phyloP scores from a whole-genome alignment of 2,113 vertebrate genomes.

The Kryptolebias marmoratus region DNA sequence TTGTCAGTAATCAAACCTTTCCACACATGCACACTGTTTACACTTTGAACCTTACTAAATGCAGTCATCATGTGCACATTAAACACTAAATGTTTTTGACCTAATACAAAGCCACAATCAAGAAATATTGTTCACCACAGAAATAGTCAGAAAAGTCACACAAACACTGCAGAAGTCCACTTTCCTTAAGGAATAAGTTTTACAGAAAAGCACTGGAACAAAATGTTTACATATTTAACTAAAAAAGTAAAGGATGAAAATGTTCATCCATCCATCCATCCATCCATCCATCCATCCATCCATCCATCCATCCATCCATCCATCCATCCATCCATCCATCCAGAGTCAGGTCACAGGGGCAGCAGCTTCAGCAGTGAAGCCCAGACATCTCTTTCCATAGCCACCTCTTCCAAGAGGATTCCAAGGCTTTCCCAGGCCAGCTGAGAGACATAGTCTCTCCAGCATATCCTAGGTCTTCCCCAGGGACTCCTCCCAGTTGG shows the following conservation, averaged over 20 bases:
- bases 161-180: neutral
- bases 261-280: no score
- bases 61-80: neutral
- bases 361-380: no score
- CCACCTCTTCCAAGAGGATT: no score
- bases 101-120: conserved; percentile 2
- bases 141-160: neutral
- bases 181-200: neutral
- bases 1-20: neutral
- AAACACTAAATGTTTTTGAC: neutral
- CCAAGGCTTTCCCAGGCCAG: no score
- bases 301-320: no score
- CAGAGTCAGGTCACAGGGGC: no score
- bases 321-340: no score
- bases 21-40: neutral
- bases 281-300: no score
- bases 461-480: no score
- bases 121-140: neutral
- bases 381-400: no score
- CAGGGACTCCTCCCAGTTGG: no score
- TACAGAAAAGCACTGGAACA: neutral
- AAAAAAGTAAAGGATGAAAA: neutral
- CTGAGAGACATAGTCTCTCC: no score
- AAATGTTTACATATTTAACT: neutral
- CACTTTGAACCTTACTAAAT: neutral